Conservation (phyloP, 2,797 vertebrate genomes). For the Chaunax sp. region DNA sequence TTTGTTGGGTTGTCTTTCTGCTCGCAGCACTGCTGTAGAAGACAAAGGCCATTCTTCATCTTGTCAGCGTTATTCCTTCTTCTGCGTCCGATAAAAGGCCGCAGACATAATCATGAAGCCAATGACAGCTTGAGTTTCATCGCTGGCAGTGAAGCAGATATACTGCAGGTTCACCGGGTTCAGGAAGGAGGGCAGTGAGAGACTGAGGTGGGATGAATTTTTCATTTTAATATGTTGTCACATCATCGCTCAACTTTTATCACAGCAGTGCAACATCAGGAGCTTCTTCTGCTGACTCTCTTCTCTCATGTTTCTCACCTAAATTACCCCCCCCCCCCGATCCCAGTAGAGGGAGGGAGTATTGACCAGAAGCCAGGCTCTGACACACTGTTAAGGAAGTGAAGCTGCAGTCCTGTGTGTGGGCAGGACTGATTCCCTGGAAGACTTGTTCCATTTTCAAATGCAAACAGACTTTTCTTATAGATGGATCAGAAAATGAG, state of each 20-base stretch:
- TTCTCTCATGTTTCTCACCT: slow-evolving; percentile 2
- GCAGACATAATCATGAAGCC: slow-evolving; percentile 15
- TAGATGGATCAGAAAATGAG: too few relatives aligned
- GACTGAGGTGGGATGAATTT: slow-evolving; percentile 7
- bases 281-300: slow-evolving; percentile 8
- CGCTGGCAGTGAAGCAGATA: slow-evolving; percentile 3
- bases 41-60: slow-evolving; percentile 52
- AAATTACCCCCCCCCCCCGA: too few relatives aligned
- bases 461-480: too few relatives aligned
- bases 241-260: slow-evolving; percentile 7
- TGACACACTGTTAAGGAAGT: too few relatives aligned
- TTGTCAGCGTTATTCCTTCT: slow-evolving; percentile 35
- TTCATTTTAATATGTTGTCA: slow-evolving; percentile 17
- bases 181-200: slow-evolving; percentile 17
- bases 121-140: background rate
- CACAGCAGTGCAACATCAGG: slow-evolving; percentile 1
- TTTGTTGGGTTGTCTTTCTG: slow-evolving; percentile 43
- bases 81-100: slow-evolving; percentile 29
- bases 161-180: slow-evolving; percentile 36
- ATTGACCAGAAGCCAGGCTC: too few relatives aligned
- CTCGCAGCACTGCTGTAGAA: slow-evolving; percentile 23
- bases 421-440: too few relatives aligned
- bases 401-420: too few relatives aligned
- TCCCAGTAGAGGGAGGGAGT: too few relatives aligned
- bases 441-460: too few relatives aligned